These are phyloP conservation scores for Ictidomys tridecemlineatus DNA, from an alignment of 2,113 vertebrate species.

Conservation along the genomic window DNA sequence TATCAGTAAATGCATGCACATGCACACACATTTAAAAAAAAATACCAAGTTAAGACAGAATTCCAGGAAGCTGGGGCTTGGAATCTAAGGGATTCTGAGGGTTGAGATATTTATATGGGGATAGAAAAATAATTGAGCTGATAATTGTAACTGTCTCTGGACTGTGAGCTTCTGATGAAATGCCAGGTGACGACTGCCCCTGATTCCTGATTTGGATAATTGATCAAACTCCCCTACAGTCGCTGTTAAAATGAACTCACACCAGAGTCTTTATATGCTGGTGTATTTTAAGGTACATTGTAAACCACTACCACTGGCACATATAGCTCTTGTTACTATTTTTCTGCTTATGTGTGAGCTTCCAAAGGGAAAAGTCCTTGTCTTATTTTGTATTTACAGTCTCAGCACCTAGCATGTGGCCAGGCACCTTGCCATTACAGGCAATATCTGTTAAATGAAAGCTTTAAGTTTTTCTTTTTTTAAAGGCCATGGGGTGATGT, in stretches of 20 bases:
- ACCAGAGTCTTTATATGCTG: not conserved
- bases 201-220: not conserved
- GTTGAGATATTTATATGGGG: not conserved
- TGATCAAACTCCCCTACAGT: not conserved
- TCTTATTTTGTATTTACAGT: not conserved
- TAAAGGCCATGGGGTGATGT: not conserved
- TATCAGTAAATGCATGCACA: not conserved
- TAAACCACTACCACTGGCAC: not conserved
- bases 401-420: not conserved
- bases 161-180: not conserved
- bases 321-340: not conserved
- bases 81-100: not conserved
- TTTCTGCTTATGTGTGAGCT: not conserved
- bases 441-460: not conserved
- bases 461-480: not conserved
- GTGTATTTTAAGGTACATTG: not conserved
- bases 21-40: not conserved
- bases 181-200: not conserved
- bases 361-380: constrained; percentile 2
- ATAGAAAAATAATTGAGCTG: not conserved
- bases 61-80: not conserved
- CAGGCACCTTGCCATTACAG: not conserved
- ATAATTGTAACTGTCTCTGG: not conserved
- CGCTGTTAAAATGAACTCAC: not conserved
- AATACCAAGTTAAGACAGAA: not conserved